Base-by-base conservation (phyloP, 2,888 invertebrate species). In the Amblyjoppa proteus region DNA sequence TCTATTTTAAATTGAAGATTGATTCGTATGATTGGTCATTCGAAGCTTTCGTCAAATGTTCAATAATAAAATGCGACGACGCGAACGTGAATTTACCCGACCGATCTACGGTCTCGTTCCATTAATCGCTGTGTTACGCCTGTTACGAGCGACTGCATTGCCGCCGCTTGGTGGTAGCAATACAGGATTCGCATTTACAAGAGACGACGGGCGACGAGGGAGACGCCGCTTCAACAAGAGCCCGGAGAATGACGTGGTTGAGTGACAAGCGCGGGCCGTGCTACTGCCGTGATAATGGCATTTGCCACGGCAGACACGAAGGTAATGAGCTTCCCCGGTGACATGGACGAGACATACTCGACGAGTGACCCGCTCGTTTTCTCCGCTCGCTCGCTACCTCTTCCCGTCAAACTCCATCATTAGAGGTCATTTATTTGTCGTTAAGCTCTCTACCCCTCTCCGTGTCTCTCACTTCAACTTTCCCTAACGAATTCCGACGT, bases 301-400 rank as follows among this genome's bases (percentile, higher is more conserved):
- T 84, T 88, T 88, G 88, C 83, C 81, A 87, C 75, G 81, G 77
- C 81, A 87, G 86, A 87, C 88, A 74, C 73, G 87, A 80, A 85
- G 86, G 83, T 88, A 88, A 88, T 88, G 88, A 88, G 88, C 86
- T 87, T 83, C 86, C 81, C 73, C 70, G 58, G 68, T 88, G 88
- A 88, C 87, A 69, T 69, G 79, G 75, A 84, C 73, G 88, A 85
- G 85, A 85, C 81, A 86, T 64, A 75, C 83, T 86, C 77, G 81
- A 86, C 86, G 84, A 87, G 86, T 87, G 86, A 87, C 86, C 87
- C 75, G 70, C 74, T 86, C 80, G 56, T 75, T 82, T 53, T 71
- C 73, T 81, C 73, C 69, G n/a, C 76, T 83, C 45, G 64, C n/a
- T 78, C 77, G 53, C 79, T 66, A 81, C 64, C 79, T 87, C 82